Evolutionary conservation across 2,797 vertebrate species (phyloP).

Genomic region (Hapalemur alaotrensis): DNA sequence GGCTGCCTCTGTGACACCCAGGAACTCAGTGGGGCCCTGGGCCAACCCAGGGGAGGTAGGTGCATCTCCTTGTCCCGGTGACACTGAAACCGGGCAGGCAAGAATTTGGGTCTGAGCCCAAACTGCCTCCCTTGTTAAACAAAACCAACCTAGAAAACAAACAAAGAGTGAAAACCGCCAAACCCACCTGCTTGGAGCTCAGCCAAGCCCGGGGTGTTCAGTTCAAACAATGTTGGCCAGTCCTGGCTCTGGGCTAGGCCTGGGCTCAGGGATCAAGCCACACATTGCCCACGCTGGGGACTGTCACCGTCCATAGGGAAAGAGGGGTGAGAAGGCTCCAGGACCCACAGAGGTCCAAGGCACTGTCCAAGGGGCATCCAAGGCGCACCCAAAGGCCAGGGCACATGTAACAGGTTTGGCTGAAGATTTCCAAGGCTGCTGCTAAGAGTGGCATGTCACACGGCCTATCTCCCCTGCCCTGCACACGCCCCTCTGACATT

Average conservation of each 20-base stretch:
- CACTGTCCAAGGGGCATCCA: neutral
- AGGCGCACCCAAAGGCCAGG: no score
- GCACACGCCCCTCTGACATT: rapidly evolving
- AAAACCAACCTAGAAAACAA: constrained; percentile 13
- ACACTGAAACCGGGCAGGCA: rapidly evolving
- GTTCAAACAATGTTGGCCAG: rapidly evolving
- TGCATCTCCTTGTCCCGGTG: neutral
- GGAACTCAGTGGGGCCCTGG: neutral
- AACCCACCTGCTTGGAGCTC: rapidly evolving
- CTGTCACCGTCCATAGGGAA: neutral
- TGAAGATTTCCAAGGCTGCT: neutral
- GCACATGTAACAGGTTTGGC: neutral
- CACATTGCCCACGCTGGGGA: rapidly evolving
- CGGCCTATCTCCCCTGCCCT: neutral
- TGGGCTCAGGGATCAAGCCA: neutral
- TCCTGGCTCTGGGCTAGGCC: neutral
- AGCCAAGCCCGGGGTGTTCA: rapidly evolving
- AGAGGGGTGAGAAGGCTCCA: neutral
- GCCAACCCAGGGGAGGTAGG: neutral
- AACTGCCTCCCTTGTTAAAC: neutral
- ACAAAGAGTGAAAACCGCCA: neutral
- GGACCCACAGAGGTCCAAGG: rapidly evolving
- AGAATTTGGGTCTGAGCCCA: neutral
- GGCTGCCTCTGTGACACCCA: rapidly evolving
- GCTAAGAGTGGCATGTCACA: rapidly evolving